phyloP scores from a whole-genome alignment of 2,888 invertebrate species.

The Caprella mutica region DNA sequence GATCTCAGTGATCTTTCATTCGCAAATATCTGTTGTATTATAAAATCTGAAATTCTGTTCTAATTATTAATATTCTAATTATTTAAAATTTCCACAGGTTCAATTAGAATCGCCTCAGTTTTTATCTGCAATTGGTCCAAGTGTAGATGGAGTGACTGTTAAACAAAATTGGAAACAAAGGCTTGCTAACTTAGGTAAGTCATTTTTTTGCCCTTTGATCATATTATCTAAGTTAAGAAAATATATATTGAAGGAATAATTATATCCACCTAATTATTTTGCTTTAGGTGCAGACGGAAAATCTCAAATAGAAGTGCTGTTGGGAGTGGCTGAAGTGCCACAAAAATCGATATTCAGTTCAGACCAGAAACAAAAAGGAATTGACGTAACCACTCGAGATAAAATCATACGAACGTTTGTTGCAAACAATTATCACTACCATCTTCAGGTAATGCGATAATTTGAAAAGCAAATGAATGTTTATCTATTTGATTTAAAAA shows the following conservation, averaged over 20 bases:
- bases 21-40: too few species aligned
- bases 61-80: too few species aligned
- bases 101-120: slow-evolving; percentile 34
- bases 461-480: too few species aligned
- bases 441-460: slow-evolving; percentile 54
- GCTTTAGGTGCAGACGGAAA: slow-evolving; percentile 7
- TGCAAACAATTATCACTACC: slow-evolving; percentile 61
- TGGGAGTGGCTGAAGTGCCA: background rate
- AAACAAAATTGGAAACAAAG: slow-evolving; percentile 47
- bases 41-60: too few species aligned
- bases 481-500: too few species aligned
- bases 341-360: slow-evolving; percentile 1
- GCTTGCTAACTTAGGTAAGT: slow-evolving; percentile 25
- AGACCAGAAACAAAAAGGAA: background rate
- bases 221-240: too few species aligned
- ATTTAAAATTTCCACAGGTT: slow-evolving; percentile 17
- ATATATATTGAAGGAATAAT: too few species aligned
- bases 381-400: slow-evolving; percentile 62
- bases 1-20: too few species aligned
- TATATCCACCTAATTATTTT: too few species aligned
- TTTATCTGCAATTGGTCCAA: slow-evolving; percentile 61
- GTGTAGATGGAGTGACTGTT: slow-evolving; percentile 87
- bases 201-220: too few species aligned
- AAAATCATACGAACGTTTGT: slow-evolving; percentile 81
- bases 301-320: slow-evolving; percentile 3